phyloP scores from a whole-genome alignment of 2,113 vertebrate species.

The Megalops atlanticus region DNA sequence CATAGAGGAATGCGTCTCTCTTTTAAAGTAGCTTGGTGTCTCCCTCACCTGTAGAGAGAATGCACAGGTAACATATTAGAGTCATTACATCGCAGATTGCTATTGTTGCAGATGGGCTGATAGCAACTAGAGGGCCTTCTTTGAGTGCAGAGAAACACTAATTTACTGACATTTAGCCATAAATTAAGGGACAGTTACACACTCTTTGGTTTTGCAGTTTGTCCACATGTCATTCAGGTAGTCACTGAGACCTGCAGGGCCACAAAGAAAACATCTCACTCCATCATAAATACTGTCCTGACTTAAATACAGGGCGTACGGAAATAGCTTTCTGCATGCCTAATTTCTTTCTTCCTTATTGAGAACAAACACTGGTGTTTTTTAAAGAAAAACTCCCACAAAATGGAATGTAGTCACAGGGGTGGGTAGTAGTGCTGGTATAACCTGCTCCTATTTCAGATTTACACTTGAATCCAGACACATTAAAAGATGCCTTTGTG shows the following conservation, averaged over 20 bases:
- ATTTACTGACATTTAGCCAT: no score
- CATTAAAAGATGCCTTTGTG: background rate
- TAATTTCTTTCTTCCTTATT: conserved; percentile 8
- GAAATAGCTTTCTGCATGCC: background rate
- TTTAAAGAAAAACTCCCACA: no score
- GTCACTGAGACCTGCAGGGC: background rate
- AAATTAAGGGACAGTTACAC: conserved; percentile 62
- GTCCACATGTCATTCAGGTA: conserved; percentile 65
- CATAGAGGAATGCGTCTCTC: conserved; percentile 48
- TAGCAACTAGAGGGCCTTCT: conserved; percentile 51
- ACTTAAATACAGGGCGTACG: background rate
- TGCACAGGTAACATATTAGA: conserved; percentile 60
- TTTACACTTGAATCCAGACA: background rate
- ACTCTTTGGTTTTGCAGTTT: conserved; percentile 60
- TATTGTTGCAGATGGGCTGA: conserved; percentile 50
- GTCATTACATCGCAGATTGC: conserved; percentile 45
- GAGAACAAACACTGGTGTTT: no score
- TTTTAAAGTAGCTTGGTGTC: conserved; percentile 57
- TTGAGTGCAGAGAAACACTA: conserved; percentile 64
- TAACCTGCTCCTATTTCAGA: conserved; percentile 10
- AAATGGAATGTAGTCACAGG: no score
- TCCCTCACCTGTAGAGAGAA: conserved; percentile 63
- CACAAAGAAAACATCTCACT: background rate
- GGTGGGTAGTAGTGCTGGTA: background rate
- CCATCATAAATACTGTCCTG: background rate